These are phyloP conservation scores for Frankliniella intonsa DNA, from an alignment of 2,888 invertebrate species.

Conservation along the genomic window DNA sequence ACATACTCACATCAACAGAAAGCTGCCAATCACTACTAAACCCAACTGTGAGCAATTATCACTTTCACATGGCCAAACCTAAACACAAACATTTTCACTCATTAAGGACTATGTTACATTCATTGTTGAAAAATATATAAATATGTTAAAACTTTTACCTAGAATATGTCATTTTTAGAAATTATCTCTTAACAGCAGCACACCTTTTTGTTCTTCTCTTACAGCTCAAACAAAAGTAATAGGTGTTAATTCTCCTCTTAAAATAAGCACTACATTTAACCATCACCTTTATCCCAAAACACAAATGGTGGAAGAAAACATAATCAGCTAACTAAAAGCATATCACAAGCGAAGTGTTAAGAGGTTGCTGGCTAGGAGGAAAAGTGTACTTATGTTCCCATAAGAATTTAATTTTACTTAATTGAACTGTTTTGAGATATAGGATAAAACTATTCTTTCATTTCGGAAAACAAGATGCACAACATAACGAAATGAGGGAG, in stretches of 20 bases:
- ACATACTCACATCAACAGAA: neutral
- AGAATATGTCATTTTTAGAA: neutral
- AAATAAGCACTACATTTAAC: neutral
- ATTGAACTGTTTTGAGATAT: too few species aligned
- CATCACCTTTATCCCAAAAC: neutral
- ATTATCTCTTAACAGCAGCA: neutral
- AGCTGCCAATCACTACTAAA: neutral
- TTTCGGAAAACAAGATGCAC: too few species aligned
- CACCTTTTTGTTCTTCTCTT: neutral
- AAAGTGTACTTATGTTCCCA: neutral
- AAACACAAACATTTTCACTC: neutral
- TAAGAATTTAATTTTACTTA: too few species aligned
- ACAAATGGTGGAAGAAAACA: conserved; percentile 1
- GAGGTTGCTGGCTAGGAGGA: conserved; percentile 4
- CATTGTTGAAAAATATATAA: conserved; percentile 2
- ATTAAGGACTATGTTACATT: neutral
- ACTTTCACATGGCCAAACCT: neutral
- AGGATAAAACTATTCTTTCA: too few species aligned
- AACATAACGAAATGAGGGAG: too few species aligned
- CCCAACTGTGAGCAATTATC: neutral
- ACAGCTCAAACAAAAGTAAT: neutral
- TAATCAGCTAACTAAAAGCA: neutral
- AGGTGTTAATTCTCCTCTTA: neutral
- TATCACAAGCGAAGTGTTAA: neutral
- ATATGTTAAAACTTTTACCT: conserved; percentile 8